Evolutionary conservation across 2,113 vertebrate species (phyloP).

Genomic region (Leucopsar rothschildi): DNA sequence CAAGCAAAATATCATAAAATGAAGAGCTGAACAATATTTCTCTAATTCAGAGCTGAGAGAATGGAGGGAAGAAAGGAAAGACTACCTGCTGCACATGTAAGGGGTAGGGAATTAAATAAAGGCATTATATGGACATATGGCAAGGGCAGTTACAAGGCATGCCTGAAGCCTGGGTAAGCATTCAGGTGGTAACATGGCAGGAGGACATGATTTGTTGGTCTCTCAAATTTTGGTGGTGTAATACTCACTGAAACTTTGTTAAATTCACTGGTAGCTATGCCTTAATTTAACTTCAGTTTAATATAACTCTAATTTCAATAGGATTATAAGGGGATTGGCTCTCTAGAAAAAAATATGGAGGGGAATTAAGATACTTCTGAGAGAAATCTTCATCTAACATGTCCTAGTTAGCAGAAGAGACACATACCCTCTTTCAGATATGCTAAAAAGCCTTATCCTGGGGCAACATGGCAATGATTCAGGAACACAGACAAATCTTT

Average conservation of each 20-base stretch:
- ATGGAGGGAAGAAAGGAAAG: background rate
- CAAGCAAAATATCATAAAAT: background rate
- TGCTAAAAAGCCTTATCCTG: background rate
- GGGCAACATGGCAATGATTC: background rate
- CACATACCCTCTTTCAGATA: background rate
- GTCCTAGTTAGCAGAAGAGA: background rate
- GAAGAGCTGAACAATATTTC: background rate
- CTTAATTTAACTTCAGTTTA: background rate
- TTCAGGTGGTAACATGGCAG: background rate
- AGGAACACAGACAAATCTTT: background rate
- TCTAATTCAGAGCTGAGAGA: background rate
- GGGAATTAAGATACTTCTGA: background rate
- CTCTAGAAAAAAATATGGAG: background rate
- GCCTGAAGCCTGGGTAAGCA: background rate
- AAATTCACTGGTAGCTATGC: background rate
- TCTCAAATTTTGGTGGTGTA: background rate
- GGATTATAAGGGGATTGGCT: background rate
- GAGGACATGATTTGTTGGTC: background rate
- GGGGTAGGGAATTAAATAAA: background rate
- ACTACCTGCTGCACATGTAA: background rate
- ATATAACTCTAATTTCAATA: background rate
- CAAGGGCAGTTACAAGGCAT: background rate
- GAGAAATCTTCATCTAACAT: background rate
- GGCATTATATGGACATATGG: background rate
- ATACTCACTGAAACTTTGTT: background rate